A percentile compares a stretch with the other conserved stretches of the same genome.
Evolutionary conservation across 1,140 invertebrate genomes (phyloP).

Genomic region (Xylocopa sonorina): DNA sequence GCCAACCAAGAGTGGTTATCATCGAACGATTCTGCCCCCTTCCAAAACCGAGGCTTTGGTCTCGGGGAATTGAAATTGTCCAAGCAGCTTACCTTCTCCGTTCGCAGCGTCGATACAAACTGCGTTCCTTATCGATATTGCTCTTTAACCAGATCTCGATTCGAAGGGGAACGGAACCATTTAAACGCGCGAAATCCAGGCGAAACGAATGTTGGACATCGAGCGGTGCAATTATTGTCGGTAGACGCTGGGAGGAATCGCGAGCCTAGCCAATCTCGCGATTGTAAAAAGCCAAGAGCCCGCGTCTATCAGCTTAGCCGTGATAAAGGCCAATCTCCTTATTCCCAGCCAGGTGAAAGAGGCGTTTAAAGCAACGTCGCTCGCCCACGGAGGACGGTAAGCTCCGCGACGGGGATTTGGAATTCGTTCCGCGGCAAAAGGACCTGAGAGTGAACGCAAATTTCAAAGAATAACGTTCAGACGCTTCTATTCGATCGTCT

Average conservation of each 20-base stretch:
- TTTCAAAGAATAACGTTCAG: slow-evolving; percentile 21
- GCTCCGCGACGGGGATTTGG: neutral
- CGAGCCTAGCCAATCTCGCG: neutral
- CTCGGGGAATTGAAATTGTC: too few relatives aligned
- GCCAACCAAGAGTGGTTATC: too few relatives aligned
- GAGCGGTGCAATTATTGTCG: neutral
- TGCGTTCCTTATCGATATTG: neutral
- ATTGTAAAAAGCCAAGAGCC: neutral
- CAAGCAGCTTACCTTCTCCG: too few relatives aligned
- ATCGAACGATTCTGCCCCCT: too few relatives aligned
- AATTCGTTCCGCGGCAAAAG: neutral
- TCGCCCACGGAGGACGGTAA: neutral
- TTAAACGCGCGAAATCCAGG: neutral
- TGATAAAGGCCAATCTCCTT: slow-evolving; percentile 28
- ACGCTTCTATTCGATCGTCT: neutral
- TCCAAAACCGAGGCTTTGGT: too few relatives aligned
- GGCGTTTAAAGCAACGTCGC: slow-evolving; percentile 5
- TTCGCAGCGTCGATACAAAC: too few relatives aligned
- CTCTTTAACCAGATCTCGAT: too few relatives aligned
- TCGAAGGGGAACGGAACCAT: too few relatives aligned
- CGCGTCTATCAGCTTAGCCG: neutral
- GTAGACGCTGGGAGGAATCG: neutral
- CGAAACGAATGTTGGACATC: neutral
- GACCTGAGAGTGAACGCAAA: neutral
- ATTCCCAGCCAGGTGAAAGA: neutral